Evolutionary conservation across 2,113 vertebrate genomes (phyloP).

Genomic region (Ardeotis arabs): DNA sequence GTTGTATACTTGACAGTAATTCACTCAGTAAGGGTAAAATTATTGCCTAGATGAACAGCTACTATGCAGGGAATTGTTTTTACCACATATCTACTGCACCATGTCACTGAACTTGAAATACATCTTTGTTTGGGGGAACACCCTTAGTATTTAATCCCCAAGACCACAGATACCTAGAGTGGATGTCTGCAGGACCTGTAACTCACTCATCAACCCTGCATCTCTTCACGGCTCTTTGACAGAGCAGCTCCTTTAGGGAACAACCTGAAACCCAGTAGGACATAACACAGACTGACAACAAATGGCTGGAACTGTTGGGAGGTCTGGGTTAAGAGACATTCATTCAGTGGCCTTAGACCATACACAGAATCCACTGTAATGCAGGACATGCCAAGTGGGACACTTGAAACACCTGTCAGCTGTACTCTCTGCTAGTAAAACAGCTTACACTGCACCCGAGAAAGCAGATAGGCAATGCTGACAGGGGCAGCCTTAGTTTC

Average conservation of each 20-base stretch:
- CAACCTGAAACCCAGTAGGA: not conserved
- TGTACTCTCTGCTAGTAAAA: not conserved
- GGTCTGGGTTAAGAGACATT: not conserved
- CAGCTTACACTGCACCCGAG: not conserved
- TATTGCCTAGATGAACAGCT: not conserved
- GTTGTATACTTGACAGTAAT: conserved; percentile 19
- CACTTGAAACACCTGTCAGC: not conserved
- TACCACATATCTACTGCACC: not conserved
- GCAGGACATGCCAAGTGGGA: not conserved
- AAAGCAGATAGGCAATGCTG: not conserved
- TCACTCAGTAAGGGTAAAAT: conserved; percentile 21
- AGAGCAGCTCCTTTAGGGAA: not conserved
- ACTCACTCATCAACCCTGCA: not conserved
- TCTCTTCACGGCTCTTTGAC: not conserved
- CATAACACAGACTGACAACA: not conserved
- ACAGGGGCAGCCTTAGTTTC: not conserved
- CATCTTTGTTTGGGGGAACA: not conserved
- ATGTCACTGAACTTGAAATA: not conserved
- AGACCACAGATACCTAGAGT: not conserved
- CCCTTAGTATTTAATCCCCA: not conserved
- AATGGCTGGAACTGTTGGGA: not conserved
- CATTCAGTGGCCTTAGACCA: not conserved
- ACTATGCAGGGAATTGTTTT: conserved; percentile 1
- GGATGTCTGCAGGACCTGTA: not conserved
- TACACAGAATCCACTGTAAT: not conserved